These are phyloP conservation scores for Pheosia gnoma DNA, from an alignment of 2,888 invertebrate genomes.

Conservation along the genomic window DNA sequence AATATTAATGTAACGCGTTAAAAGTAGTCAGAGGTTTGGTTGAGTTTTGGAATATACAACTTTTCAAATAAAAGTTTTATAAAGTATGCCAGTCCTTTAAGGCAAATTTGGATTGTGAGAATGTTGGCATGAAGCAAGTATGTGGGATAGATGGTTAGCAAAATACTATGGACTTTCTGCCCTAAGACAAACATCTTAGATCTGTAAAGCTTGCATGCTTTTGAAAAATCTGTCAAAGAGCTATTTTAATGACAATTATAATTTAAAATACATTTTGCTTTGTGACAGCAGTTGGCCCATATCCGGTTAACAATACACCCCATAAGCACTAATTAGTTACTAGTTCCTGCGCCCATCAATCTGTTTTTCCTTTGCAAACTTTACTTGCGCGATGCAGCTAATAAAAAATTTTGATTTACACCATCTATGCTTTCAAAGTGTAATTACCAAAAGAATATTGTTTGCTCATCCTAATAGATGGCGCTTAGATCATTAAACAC, in stretches of 20 bases:
- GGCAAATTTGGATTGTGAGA: conserved; percentile 16
- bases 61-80: not conserved
- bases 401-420: not conserved
- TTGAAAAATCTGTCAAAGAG: too few species aligned
- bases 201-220: too few species aligned
- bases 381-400: not conserved
- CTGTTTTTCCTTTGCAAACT: not conserved
- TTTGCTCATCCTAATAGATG: conserved; percentile 5
- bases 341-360: not conserved
- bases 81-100: not conserved
- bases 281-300: too few species aligned
- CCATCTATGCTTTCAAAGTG: not conserved
- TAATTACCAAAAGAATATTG: not conserved
- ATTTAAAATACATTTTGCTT: too few species aligned
- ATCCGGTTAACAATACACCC: too few species aligned
- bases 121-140: not conserved
- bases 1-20: conserved; percentile 5
- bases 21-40: not conserved
- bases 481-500: conserved; percentile 4
- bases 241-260: too few species aligned
- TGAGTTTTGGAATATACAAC: not conserved
- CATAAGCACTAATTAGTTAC: too few species aligned
- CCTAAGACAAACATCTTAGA: too few species aligned
- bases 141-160: not conserved
- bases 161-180: too few species aligned